A percentile compares a stretch with the other conserved stretches of the same genome.
phyloP scores from a whole-genome alignment of 2,888 invertebrate species.

The Ceraclea dissimilis region DNA sequence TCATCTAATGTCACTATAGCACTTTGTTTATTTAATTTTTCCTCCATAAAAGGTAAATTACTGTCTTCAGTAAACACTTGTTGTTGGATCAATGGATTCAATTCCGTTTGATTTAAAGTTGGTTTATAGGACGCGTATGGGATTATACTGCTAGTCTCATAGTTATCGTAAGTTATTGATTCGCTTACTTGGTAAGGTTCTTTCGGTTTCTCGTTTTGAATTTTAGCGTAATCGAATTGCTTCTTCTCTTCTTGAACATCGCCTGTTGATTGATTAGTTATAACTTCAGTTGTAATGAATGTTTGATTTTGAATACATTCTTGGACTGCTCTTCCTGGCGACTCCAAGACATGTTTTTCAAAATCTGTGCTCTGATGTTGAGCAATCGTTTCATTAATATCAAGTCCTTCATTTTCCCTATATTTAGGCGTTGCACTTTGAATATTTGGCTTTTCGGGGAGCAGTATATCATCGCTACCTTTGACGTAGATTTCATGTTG shows the following conservation, averaged over 20 bases:
- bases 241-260: not conserved
- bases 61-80: constrained; percentile 27
- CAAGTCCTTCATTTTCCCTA: constrained; percentile 6
- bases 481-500: not conserved
- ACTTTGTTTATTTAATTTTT: constrained; percentile 27
- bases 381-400: constrained; percentile 5
- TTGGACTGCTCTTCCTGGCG: constrained; percentile 26
- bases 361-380: constrained; percentile 20
- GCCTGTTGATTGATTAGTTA: constrained; percentile 15
- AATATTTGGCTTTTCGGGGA: not conserved
- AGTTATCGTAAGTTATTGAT: constrained; percentile 2
- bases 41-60: constrained; percentile 16
- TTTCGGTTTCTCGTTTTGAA: constrained; percentile 7
- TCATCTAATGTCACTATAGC: constrained; percentile 29
- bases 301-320: constrained; percentile 21
- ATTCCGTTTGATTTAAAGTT: constrained; percentile 13
- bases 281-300: constrained; percentile 10
- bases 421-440: constrained; percentile 3
- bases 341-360: constrained; percentile 9
- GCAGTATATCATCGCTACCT: not conserved
- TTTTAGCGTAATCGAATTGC: constrained; percentile 9
- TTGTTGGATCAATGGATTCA: constrained; percentile 30
- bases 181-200: constrained; percentile 1
- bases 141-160: not conserved
- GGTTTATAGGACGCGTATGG: not conserved